These are phyloP conservation scores for Polyploca ridens DNA, from an alignment of 2,888 invertebrate species.

Conservation along the genomic window DNA sequence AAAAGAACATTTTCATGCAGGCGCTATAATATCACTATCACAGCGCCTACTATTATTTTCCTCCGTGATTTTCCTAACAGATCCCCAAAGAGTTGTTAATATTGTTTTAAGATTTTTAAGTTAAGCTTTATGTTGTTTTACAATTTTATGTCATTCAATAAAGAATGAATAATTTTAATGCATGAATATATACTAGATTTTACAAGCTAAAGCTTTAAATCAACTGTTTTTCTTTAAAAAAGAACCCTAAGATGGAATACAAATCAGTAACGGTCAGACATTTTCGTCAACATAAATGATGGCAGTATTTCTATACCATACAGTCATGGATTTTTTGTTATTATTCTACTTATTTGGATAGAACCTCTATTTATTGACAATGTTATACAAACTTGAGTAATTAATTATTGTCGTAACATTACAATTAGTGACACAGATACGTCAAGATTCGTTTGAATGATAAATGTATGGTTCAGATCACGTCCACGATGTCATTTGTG, in stretches of 20 bases:
- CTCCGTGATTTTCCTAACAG: too few relatives aligned
- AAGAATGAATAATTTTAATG: too few relatives aligned
- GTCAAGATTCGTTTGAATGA: slow-evolving; percentile 4
- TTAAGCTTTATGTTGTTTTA: too few relatives aligned
- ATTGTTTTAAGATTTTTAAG: too few relatives aligned
- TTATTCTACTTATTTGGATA: slow-evolving; percentile 10
- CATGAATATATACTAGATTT: too few relatives aligned
- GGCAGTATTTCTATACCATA: not conserved
- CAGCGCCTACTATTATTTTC: too few relatives aligned
- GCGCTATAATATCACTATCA: too few relatives aligned
- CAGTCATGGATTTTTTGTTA: not conserved
- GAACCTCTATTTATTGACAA: slow-evolving; percentile 2
- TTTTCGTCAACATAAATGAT: not conserved
- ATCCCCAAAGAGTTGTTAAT: too few relatives aligned
- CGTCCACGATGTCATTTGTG: not conserved
- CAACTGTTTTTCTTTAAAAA: not conserved
- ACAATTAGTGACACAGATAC: slow-evolving; percentile 10
- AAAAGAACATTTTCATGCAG: too few relatives aligned
- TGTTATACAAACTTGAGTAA: not conserved
- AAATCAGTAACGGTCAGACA: not conserved
- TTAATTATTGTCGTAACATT: slow-evolving; percentile 10
- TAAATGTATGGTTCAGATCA: not conserved
- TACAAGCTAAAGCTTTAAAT: too few relatives aligned
- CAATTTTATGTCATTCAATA: too few relatives aligned
- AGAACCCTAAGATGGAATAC: not conserved